phyloP scores from a whole-genome alignment of 1,140 invertebrate genomes.

The Drosophila orosa region DNA sequence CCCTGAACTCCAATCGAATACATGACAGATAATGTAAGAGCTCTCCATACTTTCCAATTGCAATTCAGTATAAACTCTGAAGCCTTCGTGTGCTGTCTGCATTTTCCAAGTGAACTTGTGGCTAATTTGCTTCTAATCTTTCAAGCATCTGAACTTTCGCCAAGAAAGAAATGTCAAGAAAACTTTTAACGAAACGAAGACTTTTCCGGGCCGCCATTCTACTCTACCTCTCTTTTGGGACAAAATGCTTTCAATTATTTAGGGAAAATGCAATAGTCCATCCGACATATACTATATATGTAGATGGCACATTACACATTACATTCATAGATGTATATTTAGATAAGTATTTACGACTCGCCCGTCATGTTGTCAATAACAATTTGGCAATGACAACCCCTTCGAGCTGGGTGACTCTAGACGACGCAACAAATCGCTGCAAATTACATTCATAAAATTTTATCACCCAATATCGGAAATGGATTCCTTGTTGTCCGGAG shows the following conservation, averaged over 20 bases:
- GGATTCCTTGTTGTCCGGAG: conserved; percentile 68
- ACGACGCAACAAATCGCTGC: conserved; percentile 79
- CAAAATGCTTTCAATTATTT: conserved; percentile 79
- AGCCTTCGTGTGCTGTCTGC: not conserved
- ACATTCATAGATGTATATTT: conserved; percentile 61
- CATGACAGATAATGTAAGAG: not conserved
- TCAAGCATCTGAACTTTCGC: conserved; percentile 31
- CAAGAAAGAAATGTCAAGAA: conserved; percentile 10
- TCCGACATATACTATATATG: conserved; percentile 17
- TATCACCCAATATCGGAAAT: conserved; percentile 83
- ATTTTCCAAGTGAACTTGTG: conserved; percentile 23
- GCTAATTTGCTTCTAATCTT: conserved; percentile 47
- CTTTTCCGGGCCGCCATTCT: conserved; percentile 21
- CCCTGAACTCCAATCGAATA: not conserved
- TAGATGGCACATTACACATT: conserved; percentile 44
- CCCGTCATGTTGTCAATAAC: conserved; percentile 75
- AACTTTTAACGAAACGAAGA: conserved; percentile 48
- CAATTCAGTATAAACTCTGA: not conserved
- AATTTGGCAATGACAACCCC: conserved; percentile 74
- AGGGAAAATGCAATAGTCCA: conserved; percentile 56
- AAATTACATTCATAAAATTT: conserved; percentile 83
- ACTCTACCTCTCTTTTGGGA: conserved; percentile 35
- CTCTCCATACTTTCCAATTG: not conserved
- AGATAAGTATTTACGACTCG: conserved; percentile 75
- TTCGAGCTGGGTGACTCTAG: conserved; percentile 23